phyloP scores from a whole-genome alignment of 2,888 invertebrate genomes.

The Trissoscelio sp. region DNA sequence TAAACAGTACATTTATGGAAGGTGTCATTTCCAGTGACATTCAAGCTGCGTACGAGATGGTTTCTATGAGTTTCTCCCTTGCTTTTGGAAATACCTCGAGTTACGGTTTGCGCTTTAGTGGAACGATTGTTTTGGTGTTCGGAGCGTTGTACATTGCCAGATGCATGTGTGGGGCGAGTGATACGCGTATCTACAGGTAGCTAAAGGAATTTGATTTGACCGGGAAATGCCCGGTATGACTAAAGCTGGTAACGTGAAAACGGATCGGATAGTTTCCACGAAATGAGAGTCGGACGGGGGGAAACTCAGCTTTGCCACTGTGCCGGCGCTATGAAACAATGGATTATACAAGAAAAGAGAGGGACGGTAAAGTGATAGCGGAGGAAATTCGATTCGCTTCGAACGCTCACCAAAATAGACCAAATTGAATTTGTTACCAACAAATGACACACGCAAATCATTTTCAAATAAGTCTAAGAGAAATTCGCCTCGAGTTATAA shows the following conservation, averaged over 20 bases:
- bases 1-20: not conserved
- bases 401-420: slow-evolving; percentile 29
- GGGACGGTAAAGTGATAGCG: slow-evolving; percentile 39
- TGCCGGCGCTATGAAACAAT: slow-evolving; percentile 38
- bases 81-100: slow-evolving; percentile 23
- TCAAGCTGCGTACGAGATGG: not conserved
- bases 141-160: not conserved
- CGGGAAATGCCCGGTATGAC: slow-evolving; percentile 49
- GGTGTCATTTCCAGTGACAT: slow-evolving; percentile 7
- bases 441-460: slow-evolving; percentile 31
- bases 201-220: slow-evolving; percentile 58
- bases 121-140: slow-evolving; percentile 32
- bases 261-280: slow-evolving; percentile 53
- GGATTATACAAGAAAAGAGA: slow-evolving; percentile 54
- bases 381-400: slow-evolving; percentile 55
- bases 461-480: not conserved
- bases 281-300: slow-evolving; percentile 46
- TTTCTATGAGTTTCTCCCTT: slow-evolving; percentile 25
- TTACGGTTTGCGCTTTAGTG: slow-evolving; percentile 15
- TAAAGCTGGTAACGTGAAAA: slow-evolving; percentile 50
- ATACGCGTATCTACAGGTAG: slow-evolving; percentile 44
- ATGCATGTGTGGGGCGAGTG: not conserved
- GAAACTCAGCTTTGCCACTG: slow-evolving; percentile 39
- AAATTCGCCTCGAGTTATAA: not conserved
- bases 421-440: slow-evolving; percentile 37